Percentiles rank a stretch among this genome's conserved stretches.
These are phyloP conservation scores for Catamblyrhynchus diadema DNA, from an alignment of 2,797 vertebrate species.

Conservation along the genomic window DNA sequence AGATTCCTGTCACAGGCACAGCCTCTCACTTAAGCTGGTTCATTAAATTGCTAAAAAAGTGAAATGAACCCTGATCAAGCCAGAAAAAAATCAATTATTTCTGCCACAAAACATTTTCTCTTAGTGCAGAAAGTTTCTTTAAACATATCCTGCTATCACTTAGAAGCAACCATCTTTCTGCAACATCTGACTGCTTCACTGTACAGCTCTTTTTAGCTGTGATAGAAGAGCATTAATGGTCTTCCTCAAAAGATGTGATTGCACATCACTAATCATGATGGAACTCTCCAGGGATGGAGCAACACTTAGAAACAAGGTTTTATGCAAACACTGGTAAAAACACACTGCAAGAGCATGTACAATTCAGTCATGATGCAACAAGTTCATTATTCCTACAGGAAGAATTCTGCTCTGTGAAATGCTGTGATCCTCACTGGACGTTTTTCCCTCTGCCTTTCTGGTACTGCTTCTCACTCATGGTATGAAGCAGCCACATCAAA, in stretches of 20 bases:
- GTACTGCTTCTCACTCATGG: not conserved
- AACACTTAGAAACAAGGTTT: not conserved
- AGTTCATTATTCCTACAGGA: not conserved
- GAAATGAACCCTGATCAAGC: not conserved
- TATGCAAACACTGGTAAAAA: not conserved
- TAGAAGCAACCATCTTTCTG: not conserved
- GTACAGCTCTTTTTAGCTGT: not conserved
- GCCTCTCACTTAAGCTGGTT: not conserved
- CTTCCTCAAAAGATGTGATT: not conserved
- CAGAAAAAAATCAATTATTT: not conserved
- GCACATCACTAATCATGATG: not conserved
- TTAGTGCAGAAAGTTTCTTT: not conserved
- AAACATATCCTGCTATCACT: not conserved
- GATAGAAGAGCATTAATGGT: not conserved
- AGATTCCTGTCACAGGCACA: not conserved
- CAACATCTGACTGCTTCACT: not conserved
- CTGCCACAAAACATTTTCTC: not conserved
- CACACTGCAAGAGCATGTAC: not conserved
- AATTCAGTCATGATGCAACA: not conserved
- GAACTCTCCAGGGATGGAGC: not conserved
- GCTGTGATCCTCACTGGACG: not conserved
- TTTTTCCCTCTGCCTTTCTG: not conserved
- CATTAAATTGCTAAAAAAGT: not conserved
- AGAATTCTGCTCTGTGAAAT: not conserved
- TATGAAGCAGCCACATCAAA: not conserved